Evolutionary conservation across 2,113 vertebrate genomes (phyloP).

Genomic region (Alexandromys fortis): DNA sequence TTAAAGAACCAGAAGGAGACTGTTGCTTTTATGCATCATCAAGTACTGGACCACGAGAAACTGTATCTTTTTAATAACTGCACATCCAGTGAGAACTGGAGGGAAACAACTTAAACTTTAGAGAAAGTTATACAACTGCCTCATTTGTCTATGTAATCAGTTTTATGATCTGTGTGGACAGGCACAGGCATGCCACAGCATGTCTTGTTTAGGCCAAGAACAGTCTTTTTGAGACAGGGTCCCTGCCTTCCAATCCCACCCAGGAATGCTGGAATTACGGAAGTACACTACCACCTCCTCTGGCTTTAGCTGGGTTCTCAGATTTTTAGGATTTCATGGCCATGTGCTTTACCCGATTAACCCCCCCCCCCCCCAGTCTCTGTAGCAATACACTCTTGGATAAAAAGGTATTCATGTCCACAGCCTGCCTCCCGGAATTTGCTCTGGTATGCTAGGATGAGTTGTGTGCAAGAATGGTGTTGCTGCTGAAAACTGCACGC

Average conservation of each 20-base stretch:
- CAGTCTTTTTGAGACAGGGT: not conserved
- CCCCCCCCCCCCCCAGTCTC: not conserved
- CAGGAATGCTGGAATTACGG: not conserved
- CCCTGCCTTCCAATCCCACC: not conserved
- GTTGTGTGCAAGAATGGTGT: not conserved
- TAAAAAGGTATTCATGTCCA: conserved; percentile 19
- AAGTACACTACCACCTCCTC: no score
- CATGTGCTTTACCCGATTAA: not conserved
- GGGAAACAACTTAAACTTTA: conserved; percentile 28
- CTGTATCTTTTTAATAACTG: not conserved
- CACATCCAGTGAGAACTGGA: not conserved
- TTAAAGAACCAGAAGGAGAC: not conserved
- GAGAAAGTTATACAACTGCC: not conserved
- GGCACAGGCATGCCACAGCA: no score
- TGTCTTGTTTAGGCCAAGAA: not conserved
- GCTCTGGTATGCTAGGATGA: not conserved
- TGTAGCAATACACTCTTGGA: not conserved
- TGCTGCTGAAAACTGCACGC: not conserved
- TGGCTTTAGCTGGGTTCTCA: not conserved
- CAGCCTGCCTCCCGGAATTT: not conserved
- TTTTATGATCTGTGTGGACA: not conserved
- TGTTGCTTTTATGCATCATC: not conserved
- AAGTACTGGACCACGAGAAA: not conserved
- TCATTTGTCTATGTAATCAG: not conserved
- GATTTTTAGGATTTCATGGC: not conserved